Evolutionary conservation across 2,888 invertebrate species (phyloP).

Genomic region (Liposcelis brunnea): DNA sequence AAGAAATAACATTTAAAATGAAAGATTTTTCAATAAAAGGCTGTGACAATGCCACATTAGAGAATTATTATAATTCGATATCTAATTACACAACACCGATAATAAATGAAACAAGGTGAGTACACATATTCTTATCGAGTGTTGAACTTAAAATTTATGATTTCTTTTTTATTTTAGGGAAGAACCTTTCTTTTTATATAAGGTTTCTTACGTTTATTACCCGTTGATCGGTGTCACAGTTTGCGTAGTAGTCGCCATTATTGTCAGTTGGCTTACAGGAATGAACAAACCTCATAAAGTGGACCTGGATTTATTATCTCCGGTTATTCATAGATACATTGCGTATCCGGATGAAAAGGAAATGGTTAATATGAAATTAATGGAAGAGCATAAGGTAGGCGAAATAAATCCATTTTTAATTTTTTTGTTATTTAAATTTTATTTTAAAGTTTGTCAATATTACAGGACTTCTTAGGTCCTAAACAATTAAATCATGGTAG

Average conservation of each 20-base stretch:
- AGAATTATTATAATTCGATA: neutral
- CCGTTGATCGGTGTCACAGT: conserved; percentile 48
- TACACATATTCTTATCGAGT: neutral
- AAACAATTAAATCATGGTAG: too few relatives aligned
- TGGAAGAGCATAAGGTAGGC: too few relatives aligned
- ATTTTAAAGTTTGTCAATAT: too few relatives aligned
- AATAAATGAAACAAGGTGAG: neutral
- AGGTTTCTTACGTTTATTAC: conserved; percentile 59
- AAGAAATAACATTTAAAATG: conserved; percentile 18
- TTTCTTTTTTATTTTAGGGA: neutral
- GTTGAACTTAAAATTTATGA: neutral
- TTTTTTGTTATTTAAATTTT: too few relatives aligned
- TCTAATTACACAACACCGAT: neutral
- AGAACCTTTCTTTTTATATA: conserved; percentile 43
- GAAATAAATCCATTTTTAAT: too few relatives aligned
- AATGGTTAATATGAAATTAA: neutral
- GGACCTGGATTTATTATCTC: neutral
- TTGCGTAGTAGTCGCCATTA: conserved; percentile 42
- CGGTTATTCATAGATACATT: neutral
- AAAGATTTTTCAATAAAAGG: conserved; percentile 19
- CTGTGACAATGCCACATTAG: conserved; percentile 14
- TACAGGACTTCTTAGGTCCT: too few relatives aligned
- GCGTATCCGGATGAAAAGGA: neutral
- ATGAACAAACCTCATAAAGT: conserved; percentile 32
- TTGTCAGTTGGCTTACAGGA: conserved; percentile 50